A percentile compares a stretch with the other conserved stretches of the same genome.
Evolutionary conservation across 2,888 invertebrate genomes (phyloP).

Genomic region (Parnassius mnemosyne): DNA sequence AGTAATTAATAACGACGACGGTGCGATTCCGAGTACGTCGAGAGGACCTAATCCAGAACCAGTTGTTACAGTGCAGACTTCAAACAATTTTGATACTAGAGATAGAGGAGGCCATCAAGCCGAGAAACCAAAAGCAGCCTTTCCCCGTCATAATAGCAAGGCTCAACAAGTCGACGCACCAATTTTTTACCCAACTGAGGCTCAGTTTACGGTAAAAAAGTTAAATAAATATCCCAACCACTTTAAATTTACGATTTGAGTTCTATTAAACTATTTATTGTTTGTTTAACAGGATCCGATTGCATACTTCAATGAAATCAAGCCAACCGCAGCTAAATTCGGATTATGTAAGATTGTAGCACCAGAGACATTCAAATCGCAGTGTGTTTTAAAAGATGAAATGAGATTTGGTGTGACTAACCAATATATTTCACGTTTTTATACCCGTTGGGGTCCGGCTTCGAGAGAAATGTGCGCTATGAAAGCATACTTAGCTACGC

Average conservation of each 20-base stretch:
- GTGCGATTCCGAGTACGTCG: too few species aligned
- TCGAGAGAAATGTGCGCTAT: slow-evolving; percentile 92
- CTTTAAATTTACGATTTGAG: too few species aligned
- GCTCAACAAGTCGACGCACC: not conserved
- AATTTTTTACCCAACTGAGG: not conserved
- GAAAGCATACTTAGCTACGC: slow-evolving; percentile 87
- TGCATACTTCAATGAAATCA: slow-evolving; percentile 90
- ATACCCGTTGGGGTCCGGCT: slow-evolving; percentile 93
- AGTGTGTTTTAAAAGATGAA: slow-evolving; percentile 91
- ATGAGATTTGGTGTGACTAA: slow-evolving; percentile 93
- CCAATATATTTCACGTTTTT: slow-evolving; percentile 94
- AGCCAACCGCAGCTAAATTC: slow-evolving; percentile 86
- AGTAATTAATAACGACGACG: too few species aligned
- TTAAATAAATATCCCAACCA: too few species aligned
- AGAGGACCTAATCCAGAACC: too few species aligned
- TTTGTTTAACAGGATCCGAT: slow-evolving; percentile 85
- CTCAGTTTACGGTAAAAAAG: slow-evolving; percentile 82
- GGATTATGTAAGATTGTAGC: slow-evolving; percentile 95
- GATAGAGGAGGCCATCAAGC: too few species aligned
- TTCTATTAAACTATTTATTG: too few species aligned
- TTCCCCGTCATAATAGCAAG: not conserved
- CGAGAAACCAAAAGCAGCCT: too few species aligned
- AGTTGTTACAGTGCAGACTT: too few species aligned
- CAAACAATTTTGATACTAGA: too few species aligned
- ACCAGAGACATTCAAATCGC: slow-evolving; percentile 86